phyloP scores from a whole-genome alignment of 2,888 invertebrate genomes.

The Ophion obscuratus region DNA sequence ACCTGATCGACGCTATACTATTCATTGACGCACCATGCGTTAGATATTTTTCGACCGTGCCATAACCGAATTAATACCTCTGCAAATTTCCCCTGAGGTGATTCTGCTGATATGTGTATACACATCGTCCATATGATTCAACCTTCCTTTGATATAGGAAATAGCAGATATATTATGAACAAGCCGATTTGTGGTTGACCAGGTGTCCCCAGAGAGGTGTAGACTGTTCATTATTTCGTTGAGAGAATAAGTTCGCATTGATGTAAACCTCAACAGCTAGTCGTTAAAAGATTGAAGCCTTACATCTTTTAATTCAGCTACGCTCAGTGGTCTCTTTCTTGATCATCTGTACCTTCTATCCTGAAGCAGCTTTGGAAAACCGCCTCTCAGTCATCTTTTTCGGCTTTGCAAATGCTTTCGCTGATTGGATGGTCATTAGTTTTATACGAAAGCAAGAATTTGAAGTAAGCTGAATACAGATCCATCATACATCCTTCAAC shows the following conservation, averaged over 20 bases:
- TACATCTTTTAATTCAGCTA: background rate
- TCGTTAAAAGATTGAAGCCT: slow-evolving; percentile 25
- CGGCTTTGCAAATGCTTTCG: slow-evolving; percentile 61
- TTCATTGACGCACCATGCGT: slow-evolving; percentile 7
- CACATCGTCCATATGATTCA: slow-evolving; percentile 24
- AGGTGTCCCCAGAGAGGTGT: slow-evolving; percentile 56
- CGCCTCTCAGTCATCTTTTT: too few species aligned
- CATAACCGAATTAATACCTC: background rate
- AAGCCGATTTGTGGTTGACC: slow-evolving; percentile 59
- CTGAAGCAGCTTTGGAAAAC: background rate
- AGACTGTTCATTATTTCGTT: slow-evolving; percentile 67
- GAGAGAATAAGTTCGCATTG: background rate
- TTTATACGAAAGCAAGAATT: slow-evolving; percentile 48
- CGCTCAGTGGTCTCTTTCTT: background rate
- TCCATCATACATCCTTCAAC: background rate
- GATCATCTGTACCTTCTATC: background rate
- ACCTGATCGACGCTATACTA: background rate
- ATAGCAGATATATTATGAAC: slow-evolving; percentile 72
- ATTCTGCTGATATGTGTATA: background rate
- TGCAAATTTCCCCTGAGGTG: slow-evolving; percentile 2
- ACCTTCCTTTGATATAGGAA: slow-evolving; percentile 71
- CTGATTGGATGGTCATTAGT: slow-evolving; percentile 71
- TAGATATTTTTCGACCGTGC: slow-evolving; percentile 13
- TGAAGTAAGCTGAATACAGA: too few species aligned
- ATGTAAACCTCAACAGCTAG: slow-evolving; percentile 23